These are phyloP conservation scores for Macropus fuliginosus DNA, from an alignment of 2,797 vertebrate species.

Conservation along the genomic window DNA sequence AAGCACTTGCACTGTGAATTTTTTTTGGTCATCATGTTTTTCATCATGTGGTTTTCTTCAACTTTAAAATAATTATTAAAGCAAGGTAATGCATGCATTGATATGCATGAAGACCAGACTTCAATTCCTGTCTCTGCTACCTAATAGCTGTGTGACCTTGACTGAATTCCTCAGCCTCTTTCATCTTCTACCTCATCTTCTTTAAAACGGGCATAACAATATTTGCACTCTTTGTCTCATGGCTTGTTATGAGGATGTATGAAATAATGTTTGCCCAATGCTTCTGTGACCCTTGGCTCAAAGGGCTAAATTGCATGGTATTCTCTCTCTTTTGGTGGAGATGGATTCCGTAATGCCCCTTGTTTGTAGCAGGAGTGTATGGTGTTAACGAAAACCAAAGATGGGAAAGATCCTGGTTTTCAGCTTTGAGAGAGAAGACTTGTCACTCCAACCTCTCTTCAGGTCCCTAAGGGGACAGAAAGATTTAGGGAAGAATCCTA, in stretches of 20 bases:
- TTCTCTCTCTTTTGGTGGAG: not conserved
- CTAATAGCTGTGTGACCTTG: not conserved
- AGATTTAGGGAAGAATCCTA: not conserved
- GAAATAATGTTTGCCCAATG: not conserved
- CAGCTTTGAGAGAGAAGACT: not conserved
- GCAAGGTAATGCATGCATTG: not conserved
- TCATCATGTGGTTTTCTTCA: not conserved
- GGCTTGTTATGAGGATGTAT: not conserved
- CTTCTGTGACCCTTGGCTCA: not conserved
- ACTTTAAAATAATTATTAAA: not conserved
- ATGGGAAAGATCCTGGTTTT: not conserved
- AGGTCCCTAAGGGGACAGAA: not conserved
- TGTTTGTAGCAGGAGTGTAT: not conserved
- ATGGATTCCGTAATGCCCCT: not conserved
- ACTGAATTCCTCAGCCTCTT: not conserved
- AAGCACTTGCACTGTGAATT: not conserved
- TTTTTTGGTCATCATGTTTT: not conserved
- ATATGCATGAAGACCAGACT: not conserved
- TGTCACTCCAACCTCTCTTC: not conserved
- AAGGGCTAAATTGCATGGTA: not conserved
- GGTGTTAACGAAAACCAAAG: not conserved
- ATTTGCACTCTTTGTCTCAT: not conserved
- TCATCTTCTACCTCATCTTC: not conserved
- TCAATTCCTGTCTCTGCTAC: not conserved
- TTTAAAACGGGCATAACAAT: not conserved